These are phyloP conservation scores for Alosa sapidissima DNA, from an alignment of 2,797 vertebrate species.

Conservation along the genomic window DNA sequence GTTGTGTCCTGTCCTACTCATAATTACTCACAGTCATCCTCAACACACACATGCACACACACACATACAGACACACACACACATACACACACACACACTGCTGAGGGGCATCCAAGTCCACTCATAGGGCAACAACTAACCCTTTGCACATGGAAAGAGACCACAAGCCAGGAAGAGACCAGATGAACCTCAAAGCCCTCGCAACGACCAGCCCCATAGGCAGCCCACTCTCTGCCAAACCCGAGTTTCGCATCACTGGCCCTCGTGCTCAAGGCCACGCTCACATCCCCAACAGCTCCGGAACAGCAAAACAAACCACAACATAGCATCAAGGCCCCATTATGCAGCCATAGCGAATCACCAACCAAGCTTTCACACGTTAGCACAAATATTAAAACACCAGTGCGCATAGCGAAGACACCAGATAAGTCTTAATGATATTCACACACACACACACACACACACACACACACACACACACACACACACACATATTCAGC, in stretches of 20 bases:
- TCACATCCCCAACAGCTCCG: not conserved
- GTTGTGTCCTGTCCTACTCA: slow-evolving; percentile 52
- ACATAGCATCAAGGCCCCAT: not conserved
- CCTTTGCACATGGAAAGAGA: slow-evolving; percentile 20
- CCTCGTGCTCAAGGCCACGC: not conserved
- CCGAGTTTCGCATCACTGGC: slow-evolving; percentile 3
- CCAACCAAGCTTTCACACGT: not conserved
- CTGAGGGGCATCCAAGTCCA: slow-evolving; percentile 20
- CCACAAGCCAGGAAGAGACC: slow-evolving; percentile 13
- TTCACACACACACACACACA: slow-evolving; percentile 10
- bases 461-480: slow-evolving; percentile 9
- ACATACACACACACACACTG: slow-evolving; percentile 30
- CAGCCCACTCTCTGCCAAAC: not conserved
- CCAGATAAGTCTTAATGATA: slow-evolving; percentile 6
- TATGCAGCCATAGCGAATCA: not conserved
- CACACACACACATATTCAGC: not conserved
- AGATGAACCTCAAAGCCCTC: slow-evolving; percentile 21
- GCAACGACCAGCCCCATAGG: slow-evolving; percentile 17
- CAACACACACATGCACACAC: slow-evolving; percentile 1
- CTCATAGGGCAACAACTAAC: slow-evolving; percentile 21
- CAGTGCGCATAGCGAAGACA: not conserved
- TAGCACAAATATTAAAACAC: slow-evolving; percentile 1
- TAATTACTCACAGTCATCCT: slow-evolving; percentile 21
- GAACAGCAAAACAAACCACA: not conserved
- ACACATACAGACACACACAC: slow-evolving; percentile 26